Base-by-base conservation (phyloP, 2,113 vertebrate genomes). In the Carassius auratus region DNA sequence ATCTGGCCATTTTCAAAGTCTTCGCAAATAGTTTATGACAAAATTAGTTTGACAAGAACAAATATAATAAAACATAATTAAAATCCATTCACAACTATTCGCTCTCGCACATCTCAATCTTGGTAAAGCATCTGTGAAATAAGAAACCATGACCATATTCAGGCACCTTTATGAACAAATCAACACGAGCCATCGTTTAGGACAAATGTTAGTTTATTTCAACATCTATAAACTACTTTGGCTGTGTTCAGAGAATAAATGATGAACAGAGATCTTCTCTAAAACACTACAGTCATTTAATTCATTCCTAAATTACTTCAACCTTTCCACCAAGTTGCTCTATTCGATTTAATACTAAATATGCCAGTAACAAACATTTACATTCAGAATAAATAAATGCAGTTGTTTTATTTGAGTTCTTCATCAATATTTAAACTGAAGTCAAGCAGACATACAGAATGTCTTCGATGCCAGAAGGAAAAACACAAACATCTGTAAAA, bases 151-250 rank as follows among this genome's bases (percentile, higher is more conserved):
- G 19, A 59, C 4, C 19, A 57, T 19, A 57, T 55, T 55, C 52
- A 19, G 52, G 1, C 52, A 55, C 15, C 55, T 19, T 21, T 55
- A 55, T 55, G 5, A 59, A 21, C 15, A 5, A 59, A 59, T 17
- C 55, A 59, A 21, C 19, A 59, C 19, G 7, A 36, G 66, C 7
- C 66, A 0, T 8, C 1, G 26, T 69, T 19, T 3, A 14, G 4
- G 36, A 59, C 8, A 30, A 62, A 45, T 4, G 3, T 59, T 61
- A 61, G 76, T 79, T 79, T 79, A 79, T 79, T 79, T 79, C 12
- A 38, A n/a, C 1, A 79, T 8, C 3, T 79, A 33, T 62, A 62
- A 62, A 45, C 57, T 1, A 36, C 57, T 62, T 59, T 13, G 19
- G 36, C 21, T 21, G 55, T 1, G 13, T 42, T 61, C 19, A 0